phyloP scores from a whole-genome alignment of 2,113 vertebrate genomes.

The Antechinus flavipes region DNA sequence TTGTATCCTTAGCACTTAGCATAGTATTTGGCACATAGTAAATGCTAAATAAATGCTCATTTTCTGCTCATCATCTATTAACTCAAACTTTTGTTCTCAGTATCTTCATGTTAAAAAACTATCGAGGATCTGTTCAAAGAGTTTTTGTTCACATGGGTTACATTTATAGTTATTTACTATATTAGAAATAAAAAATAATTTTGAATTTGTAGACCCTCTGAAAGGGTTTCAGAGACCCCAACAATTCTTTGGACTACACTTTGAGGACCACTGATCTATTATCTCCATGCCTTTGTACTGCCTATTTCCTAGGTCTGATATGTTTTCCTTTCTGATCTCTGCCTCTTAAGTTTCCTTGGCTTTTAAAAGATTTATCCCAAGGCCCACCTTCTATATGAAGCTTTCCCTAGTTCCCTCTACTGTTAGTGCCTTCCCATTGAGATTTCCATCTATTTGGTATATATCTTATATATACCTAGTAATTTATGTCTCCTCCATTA shows the following conservation, averaged over 20 bases:
- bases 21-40: neutral
- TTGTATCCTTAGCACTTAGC: neutral
- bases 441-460: neutral
- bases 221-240: too few species aligned
- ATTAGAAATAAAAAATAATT: too few species aligned
- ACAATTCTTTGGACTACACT: too few species aligned
- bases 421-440: neutral
- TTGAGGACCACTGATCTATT: neutral
- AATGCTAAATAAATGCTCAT: neutral
- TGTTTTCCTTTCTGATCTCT: neutral
- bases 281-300: neutral
- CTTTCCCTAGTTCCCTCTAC: neutral
- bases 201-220: too few species aligned
- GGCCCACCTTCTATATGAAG: neutral
- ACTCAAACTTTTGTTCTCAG: too few species aligned
- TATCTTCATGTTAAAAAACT: too few species aligned
- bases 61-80: neutral
- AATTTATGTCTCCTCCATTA: neutral
- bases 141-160: too few species aligned
- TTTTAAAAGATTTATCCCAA: neutral
- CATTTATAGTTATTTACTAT: too few species aligned
- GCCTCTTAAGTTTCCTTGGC: neutral
- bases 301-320: neutral
- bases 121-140: too few species aligned
- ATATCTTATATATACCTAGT: neutral